These are phyloP conservation scores for Nemotelus nigrinus DNA, from an alignment of 2,888 invertebrate species.

Conservation along the genomic window DNA sequence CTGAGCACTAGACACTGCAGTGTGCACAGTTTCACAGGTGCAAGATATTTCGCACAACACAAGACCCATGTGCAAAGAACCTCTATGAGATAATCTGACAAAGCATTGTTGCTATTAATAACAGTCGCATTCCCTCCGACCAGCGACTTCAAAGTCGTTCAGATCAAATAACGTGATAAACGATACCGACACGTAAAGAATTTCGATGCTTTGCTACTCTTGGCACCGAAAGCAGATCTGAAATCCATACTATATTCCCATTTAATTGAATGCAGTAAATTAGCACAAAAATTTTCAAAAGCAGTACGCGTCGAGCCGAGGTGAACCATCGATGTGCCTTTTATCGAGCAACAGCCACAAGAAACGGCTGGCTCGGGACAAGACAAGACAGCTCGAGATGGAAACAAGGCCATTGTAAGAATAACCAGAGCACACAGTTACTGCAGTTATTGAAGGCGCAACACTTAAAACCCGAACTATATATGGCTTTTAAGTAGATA, in stretches of 20 bases:
- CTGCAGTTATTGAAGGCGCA: slow-evolving; percentile 18
- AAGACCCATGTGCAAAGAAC: not conserved
- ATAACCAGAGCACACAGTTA: not conserved
- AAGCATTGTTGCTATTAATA: slow-evolving; percentile 24
- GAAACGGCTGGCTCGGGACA: too few relatives aligned
- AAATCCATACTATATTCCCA: slow-evolving; percentile 18
- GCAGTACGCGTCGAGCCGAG: not conserved
- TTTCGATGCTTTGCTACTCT: not conserved
- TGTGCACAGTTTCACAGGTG: slow-evolving; percentile 2
- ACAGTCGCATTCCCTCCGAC: slow-evolving; percentile 3
- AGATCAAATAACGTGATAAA: slow-evolving; percentile 19
- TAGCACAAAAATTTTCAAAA: slow-evolving; percentile 20
- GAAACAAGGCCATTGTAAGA: slow-evolving; percentile 34
- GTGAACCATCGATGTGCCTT: not conserved
- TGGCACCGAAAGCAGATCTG: not conserved
- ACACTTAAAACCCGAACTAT: slow-evolving; percentile 17
- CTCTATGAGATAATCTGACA: slow-evolving; percentile 19
- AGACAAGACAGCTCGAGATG: not conserved
- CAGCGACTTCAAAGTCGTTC: not conserved
- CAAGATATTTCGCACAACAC: not conserved
- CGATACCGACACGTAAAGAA: slow-evolving; percentile 21
- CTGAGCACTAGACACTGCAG: not conserved
- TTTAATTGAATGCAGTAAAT: slow-evolving; percentile 36
- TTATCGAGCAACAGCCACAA: too few relatives aligned
- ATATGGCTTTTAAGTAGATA: slow-evolving; percentile 31